Evolutionary conservation across 2,113 vertebrate species (phyloP), one percentile per base, ranked within the genome.

Genomic region (Apodemus speciosus): DNA sequence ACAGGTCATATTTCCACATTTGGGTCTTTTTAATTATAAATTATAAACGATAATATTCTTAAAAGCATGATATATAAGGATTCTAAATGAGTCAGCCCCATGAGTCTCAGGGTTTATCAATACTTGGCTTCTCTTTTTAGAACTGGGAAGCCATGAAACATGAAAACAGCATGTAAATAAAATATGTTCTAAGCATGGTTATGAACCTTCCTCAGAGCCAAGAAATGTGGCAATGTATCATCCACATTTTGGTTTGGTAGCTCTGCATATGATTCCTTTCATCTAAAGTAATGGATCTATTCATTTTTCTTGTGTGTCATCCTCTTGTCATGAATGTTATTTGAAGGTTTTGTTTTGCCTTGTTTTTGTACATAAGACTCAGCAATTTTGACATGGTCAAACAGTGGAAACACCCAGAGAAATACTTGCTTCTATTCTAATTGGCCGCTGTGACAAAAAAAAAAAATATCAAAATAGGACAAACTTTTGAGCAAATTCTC

Each of bases 81-180:
- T 77, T 53, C 10, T 7, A 6, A 73, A 68, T 58, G 20, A 38
- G 32, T 51, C 80, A 77, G 3, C 10, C 56, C 30, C 25, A 72
- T 58, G 62, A 73, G 71, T 56, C 20, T 69, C 76, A 76, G 73
- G 51, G 38, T 30, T 79, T 21, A 95, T 94, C 92, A 92, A 90
- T 95, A 94, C 91, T 81, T 85, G 72, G 85, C 88, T 95, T 97
- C 93, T 96, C 88, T 92, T 96, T 95, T 96, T 95, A 76, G 77
- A 95, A 89, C n/a, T 85, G 86, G 71, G 85, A 97, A 93, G 32
- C 76, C 10, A 2, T 93, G 88, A 95, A 96, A 68, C 53, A 80
- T 93, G 85, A 89, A 96, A 95, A 88, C 68, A 87, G 9, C 53
- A 88, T 88, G 58, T 87, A 94, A 95, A 92, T 95, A 60, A 90